Evolutionary conservation across 2,113 vertebrate genomes (phyloP).

Genomic region (Vulpes ferrilata): DNA sequence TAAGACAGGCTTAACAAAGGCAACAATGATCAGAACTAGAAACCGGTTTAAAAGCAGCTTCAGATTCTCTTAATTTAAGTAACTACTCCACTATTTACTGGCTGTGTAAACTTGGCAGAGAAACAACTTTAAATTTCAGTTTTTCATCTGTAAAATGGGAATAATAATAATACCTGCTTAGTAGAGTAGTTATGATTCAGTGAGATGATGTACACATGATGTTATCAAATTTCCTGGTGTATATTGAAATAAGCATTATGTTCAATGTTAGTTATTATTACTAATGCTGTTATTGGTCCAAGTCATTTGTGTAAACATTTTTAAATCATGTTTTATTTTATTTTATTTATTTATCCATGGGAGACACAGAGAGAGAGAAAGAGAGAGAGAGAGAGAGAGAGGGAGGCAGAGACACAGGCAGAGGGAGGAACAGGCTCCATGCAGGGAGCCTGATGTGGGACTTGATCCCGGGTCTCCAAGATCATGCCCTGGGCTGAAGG

Average conservation of each 20-base stretch:
- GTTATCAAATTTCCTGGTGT: background rate
- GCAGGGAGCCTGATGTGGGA: too few relatives aligned
- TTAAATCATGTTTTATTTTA: background rate
- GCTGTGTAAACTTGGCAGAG: background rate
- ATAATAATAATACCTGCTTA: background rate
- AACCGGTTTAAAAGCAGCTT: background rate
- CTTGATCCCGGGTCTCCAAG: too few relatives aligned
- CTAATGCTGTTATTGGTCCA: background rate
- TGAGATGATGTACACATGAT: background rate
- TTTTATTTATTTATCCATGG: too few relatives aligned
- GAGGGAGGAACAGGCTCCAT: too few relatives aligned
- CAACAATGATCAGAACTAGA: background rate
- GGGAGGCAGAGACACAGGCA: too few relatives aligned
- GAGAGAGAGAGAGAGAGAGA: too few relatives aligned
- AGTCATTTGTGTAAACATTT: background rate
- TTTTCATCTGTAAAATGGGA: background rate
- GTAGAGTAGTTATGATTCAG: background rate
- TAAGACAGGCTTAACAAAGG: background rate
- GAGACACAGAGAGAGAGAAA: too few relatives aligned
- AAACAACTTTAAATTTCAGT: background rate
- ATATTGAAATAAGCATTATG: slow-evolving; percentile 10
- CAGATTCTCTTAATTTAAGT: background rate
- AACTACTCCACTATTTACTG: background rate
- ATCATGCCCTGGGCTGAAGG: too few relatives aligned
- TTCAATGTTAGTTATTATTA: background rate